Evolutionary conservation across 2,797 vertebrate genomes (phyloP).

Genomic region (Siniperca undulata): DNA sequence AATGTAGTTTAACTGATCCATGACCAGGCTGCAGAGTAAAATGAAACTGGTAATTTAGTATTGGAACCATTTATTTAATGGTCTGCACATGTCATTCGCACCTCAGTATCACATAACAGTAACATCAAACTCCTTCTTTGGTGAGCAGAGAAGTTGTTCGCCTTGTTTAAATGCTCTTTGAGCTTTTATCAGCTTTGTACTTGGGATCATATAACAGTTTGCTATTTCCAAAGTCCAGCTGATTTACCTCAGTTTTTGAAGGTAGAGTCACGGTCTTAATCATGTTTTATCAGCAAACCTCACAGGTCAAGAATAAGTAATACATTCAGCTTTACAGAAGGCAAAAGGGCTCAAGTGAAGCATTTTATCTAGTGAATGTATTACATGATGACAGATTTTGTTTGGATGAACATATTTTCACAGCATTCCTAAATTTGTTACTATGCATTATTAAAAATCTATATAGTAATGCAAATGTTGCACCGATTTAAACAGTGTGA

Average conservation of each 20-base stretch:
- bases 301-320: constrained; percentile 7
- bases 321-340: not conserved
- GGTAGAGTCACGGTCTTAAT: constrained; percentile 24
- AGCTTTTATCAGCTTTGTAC: constrained; percentile 47
- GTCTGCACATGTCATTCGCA: not conserved
- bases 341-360: not conserved
- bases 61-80: not conserved
- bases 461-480: not conserved
- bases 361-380: not conserved
- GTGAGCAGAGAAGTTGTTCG: not conserved
- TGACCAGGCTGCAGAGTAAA: not conserved
- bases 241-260: not conserved
- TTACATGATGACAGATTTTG: not conserved
- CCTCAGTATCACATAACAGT: not conserved
- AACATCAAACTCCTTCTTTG: not conserved
- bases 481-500: too few species aligned
- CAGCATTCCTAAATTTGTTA: not conserved
- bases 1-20: not conserved
- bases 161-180: constrained; percentile 42
- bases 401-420: not conserved
- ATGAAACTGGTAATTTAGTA: too few species aligned
- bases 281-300: constrained; percentile 50
- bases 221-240: constrained; percentile 69
- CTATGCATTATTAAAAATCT: not conserved
- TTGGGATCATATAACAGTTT: constrained; percentile 34